Evolutionary conservation across 2,888 invertebrate genomes (phyloP), one percentile per base, ranked within the genome.

Genomic region (Epinotia ramella): DNA sequence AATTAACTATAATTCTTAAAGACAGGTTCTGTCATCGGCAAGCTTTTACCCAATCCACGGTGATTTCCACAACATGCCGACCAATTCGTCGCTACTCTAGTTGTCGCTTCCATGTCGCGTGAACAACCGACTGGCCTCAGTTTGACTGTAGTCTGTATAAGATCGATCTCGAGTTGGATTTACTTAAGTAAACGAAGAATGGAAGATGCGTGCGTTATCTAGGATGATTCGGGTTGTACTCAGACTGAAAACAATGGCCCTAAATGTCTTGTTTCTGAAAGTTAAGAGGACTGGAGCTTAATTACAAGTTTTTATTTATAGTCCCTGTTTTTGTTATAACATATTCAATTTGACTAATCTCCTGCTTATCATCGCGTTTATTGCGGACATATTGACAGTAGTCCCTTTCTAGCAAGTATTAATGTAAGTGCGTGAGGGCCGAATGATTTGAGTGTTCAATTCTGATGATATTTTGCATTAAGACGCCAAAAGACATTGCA

Each of bases 121-220:
- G 78, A 68, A 40, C 20, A 18, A 59, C 44, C 44, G 9, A 13
- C 44, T 57, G 40, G 33, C 68, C 57, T 44, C 57, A 24, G 57
- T 69, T 62, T 46, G 60, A 57, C 80, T 72, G 80, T 79, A 79
- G 75, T 78, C 68, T 68, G 68, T 69, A n/a, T 83, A 83, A 84
- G 81, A 81, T 85, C 85, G 88, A 90, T 89, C 88, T 89, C 88
- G 88, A 85, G 84, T 87, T 86, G 86, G 84, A 82, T 87, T 82
- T 86, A 86, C 83, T 84, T 81, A 81, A 84, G 81, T 79, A 81
- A 80, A 81, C 77, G 73, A 69, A 78, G 77, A 79, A 80, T 77
- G 77, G 71, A 78, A 75, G 60, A 63, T 59, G 56, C 44, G 5
- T 78, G 68, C 24, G 60, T 60, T 73, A 60, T 63, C 65, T 7